These are phyloP conservation scores for Melieria crassipennis DNA, from an alignment of 2,888 invertebrate species.

Conservation along the genomic window DNA sequence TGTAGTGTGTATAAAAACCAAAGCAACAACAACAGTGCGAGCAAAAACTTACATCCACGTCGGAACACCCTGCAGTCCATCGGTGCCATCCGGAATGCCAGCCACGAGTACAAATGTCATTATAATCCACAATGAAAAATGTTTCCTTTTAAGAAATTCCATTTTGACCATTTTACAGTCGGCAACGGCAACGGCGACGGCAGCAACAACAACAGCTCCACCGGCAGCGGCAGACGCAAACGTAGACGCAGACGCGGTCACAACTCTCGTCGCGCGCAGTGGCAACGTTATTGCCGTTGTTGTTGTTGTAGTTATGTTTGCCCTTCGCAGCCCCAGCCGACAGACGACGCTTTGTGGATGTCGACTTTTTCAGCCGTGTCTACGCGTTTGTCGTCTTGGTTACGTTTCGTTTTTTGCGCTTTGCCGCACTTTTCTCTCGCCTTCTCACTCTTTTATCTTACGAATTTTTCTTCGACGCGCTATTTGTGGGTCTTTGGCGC, in stretches of 20 bases:
- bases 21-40: neutral
- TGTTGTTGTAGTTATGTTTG: slow-evolving; percentile 23
- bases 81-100: slow-evolving; percentile 52
- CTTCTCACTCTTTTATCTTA: neutral
- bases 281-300: slow-evolving; percentile 2
- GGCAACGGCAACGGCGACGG: neutral
- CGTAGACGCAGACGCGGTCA: neutral
- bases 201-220: too few relatives aligned
- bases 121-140: slow-evolving; percentile 62
- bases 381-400: slow-evolving; percentile 41
- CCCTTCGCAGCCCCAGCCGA: too few relatives aligned
- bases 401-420: slow-evolving; percentile 16
- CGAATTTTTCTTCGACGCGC: neutral
- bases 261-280: neutral
- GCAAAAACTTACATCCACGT: slow-evolving; percentile 64
- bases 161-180: slow-evolving; percentile 54
- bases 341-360: neutral
- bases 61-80: slow-evolving; percentile 63
- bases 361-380: slow-evolving; percentile 29
- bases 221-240: neutral
- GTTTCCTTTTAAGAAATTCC: slow-evolving; percentile 62
- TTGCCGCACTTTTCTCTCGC: neutral
- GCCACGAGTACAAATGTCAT: slow-evolving; percentile 57
- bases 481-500: neutral
- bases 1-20: neutral